Conservation (phyloP, 64 coral and sea anemone genomes). For the Dendrophyllia cribrosa region DNA sequence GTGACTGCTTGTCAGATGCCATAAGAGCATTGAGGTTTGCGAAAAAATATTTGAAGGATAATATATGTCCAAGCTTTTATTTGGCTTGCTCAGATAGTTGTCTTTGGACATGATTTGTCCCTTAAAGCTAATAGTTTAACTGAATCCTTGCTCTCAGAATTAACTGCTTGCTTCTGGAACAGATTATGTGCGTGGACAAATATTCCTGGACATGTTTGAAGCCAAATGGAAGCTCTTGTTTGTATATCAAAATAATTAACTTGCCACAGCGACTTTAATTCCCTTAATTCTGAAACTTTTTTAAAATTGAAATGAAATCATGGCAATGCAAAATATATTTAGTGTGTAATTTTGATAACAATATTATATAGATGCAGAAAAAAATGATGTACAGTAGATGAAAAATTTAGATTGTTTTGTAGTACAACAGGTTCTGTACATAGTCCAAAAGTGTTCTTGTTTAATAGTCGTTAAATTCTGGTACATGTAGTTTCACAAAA, state of each 20-base stretch:
- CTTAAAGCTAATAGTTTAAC: too few relatives aligned
- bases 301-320: slow-evolving; percentile 4
- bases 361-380: background rate
- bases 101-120: background rate
- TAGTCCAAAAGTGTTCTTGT: slow-evolving; percentile 5
- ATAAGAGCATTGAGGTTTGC: too few relatives aligned
- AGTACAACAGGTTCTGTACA: slow-evolving; percentile 34
- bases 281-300: slow-evolving; percentile 2
- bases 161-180: too few relatives aligned
- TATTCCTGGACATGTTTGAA: too few relatives aligned
- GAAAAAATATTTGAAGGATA: too few relatives aligned
- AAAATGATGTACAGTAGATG: background rate
- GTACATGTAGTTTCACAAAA: background rate
- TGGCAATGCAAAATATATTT: slow-evolving; percentile 8
- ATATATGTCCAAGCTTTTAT: background rate
- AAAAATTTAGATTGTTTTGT: slow-evolving; percentile 23
- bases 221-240: too few relatives aligned
- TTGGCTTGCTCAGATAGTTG: background rate
- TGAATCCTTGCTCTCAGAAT: too few relatives aligned
- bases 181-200: too few relatives aligned
- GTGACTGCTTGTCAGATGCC: too few relatives aligned
- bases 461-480: slow-evolving; percentile 22
- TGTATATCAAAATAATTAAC: background rate
- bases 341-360: slow-evolving; percentile 14
- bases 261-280: background rate